Evolutionary conservation across 2,797 vertebrate genomes (phyloP).

Genomic region (Catostomus latipinnis): DNA sequence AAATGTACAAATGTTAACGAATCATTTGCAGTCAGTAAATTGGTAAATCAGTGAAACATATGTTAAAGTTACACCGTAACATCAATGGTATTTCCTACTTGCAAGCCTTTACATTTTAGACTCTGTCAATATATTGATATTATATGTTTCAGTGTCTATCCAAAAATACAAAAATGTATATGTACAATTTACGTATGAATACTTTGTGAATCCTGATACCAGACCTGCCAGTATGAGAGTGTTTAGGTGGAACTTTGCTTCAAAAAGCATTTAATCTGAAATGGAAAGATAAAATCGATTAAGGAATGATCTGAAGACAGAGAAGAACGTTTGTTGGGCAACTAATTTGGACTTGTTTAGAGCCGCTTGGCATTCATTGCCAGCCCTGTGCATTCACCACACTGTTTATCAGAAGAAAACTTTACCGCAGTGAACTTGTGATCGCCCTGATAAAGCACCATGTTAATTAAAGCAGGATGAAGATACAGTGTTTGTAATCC

Average conservation of each 20-base stretch:
- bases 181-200: too few species aligned
- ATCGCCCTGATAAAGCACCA: conserved; percentile 77
- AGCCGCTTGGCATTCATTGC: conserved; percentile 70
- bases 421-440: conserved; percentile 74
- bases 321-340: conserved; percentile 71
- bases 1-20: too few species aligned
- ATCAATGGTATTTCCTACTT: too few species aligned
- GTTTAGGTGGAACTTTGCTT: neutral
- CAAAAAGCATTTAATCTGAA: conserved; percentile 21
- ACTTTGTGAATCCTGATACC: too few species aligned
- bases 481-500: conserved; percentile 68
- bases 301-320: conserved; percentile 55
- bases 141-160: too few species aligned
- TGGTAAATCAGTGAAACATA: too few species aligned
- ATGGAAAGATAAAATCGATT: conserved; percentile 25
- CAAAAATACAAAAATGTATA: too few species aligned
- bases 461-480: conserved; percentile 78
- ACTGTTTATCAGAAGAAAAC: conserved; percentile 76
- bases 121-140: too few species aligned
- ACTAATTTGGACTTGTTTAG: conserved; percentile 69
- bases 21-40: too few species aligned
- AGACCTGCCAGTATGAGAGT: conserved; percentile 34
- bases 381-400: conserved; percentile 35
- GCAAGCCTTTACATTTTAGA: too few species aligned
- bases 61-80: too few species aligned